A percentile compares a stretch with the other conserved stretches of the same genome.
phyloP scores from a whole-genome alignment of 1,140 invertebrate species.

The Drosophila simulans region DNA sequence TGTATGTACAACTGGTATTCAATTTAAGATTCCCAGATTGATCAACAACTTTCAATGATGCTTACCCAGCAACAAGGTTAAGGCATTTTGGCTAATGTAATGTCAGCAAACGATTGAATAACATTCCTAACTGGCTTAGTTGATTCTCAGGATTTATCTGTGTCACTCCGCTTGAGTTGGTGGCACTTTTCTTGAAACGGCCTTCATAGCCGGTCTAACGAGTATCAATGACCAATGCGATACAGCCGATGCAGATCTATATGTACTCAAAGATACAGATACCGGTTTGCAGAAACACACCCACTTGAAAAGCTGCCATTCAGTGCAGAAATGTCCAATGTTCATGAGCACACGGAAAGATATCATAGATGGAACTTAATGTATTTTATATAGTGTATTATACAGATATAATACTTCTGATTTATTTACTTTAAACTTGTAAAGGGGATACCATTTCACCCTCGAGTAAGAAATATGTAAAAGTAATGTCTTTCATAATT shows the following conservation, averaged over 20 bases:
- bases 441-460: too few species aligned
- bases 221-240: slow-evolving; percentile 29
- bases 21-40: background rate
- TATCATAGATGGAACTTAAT: background rate
- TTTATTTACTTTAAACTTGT: too few species aligned
- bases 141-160: slow-evolving; percentile 17
- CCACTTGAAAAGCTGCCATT: slow-evolving; percentile 46
- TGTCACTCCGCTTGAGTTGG: slow-evolving; percentile 24
- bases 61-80: slow-evolving; percentile 12
- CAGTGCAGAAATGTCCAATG: slow-evolving; percentile 4
- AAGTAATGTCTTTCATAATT: background rate
- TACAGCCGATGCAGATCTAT: slow-evolving; percentile 14
- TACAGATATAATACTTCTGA: too few species aligned
- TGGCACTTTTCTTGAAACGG: slow-evolving; percentile 5
- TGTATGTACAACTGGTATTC: background rate
- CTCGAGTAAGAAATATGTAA: background rate
- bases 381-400: too few species aligned
- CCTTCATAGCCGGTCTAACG: slow-evolving; percentile 41
- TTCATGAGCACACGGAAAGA: too few species aligned
- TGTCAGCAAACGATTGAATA: slow-evolving; percentile 6
- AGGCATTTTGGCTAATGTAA: slow-evolving; percentile 10
- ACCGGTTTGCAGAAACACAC: slow-evolving; percentile 53
- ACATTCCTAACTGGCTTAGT: slow-evolving; percentile 17
- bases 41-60: background rate
- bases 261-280: slow-evolving; percentile 14